Base-by-base conservation (phyloP, 2,113 vertebrate genomes). In the Crypturellus undulatus region DNA sequence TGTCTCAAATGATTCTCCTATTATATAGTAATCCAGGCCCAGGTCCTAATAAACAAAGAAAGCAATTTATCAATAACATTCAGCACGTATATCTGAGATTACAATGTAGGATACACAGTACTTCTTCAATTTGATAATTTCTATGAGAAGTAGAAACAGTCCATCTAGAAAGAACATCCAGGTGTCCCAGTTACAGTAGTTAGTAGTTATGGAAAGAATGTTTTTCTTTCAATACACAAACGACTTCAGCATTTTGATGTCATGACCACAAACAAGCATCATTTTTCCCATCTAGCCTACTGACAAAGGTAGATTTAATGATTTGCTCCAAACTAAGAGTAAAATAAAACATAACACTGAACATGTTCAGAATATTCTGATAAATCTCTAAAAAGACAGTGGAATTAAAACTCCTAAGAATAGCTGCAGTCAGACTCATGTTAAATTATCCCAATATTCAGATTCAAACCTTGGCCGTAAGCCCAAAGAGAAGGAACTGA, bases 1-100 rank as follows among this genome's bases (percentile, higher is more conserved):
- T 42, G 99, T 99, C 97, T 99, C 99, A 98, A 99, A 99, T 34
- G 99, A 99, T 98, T 99, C 99, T 85, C 98, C 99, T 76, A 99
- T 98, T 97, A 99, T 79, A 91, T 98, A 99, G 97, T 99, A 99
- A 95, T 99, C 99, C 98, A 99, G 98, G 86, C 98, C 99, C 94
- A 99, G 92, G 93, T 99, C 99, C 99, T 99, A 97, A 95, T 85
- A 94, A 97, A 87, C 58, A 95, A 16, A 93, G 28, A 79, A 92
- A 95, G 89, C 49, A 96, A 93, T 93, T 82, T 58, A 91, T 94
- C 80, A 91, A 59, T 70, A 88, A 89, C 36, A 80, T 83, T 77
- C 71, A 80, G 36, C 59, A 94, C 25, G 47, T 82, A 49, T 63
- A 85, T 47, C 82, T 91, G 60, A 28, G n/a, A 87, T 84, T 89